Evolutionary conservation across 1,140 invertebrate genomes (phyloP), one percentile per base, ranked within the genome.

Genomic region (Stegodyphus dumicola): DNA sequence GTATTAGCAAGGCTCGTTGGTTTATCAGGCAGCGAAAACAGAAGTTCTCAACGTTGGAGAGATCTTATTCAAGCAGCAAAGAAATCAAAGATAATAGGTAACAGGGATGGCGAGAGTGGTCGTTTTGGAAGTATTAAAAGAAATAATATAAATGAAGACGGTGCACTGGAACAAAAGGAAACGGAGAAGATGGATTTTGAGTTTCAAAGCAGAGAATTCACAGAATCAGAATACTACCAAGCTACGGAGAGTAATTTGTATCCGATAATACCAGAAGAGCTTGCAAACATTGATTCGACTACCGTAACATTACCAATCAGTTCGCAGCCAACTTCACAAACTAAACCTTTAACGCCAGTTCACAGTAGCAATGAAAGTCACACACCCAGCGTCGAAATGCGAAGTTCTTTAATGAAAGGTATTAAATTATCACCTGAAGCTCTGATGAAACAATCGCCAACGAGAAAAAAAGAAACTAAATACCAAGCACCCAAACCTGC

Each of bases 61-160:
- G 86, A 87, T 77, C 77, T 87, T 7, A 87, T 87, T 48, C 77
- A 75, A 80, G 71, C 70, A n/a, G 77, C 86, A n/a, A 87, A 83
- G 53, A 77, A 79, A 65, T 83, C 78, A 10, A 78, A 81, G 33
- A 87, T 87, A 17, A 86, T 86, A n/a, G 84, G 81, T n/a, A 85
- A 77, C 53, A 53, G 48, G 49, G 65, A 85, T n/a, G 15, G 15
- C 5, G 81, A 85, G 48, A 85, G 81, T 60, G 18, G 64, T 15
- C 81, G 81, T 13, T 85, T 85, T 56, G 81, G 81, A 49, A 85
- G 81, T 48, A 76, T 85, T 15, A 85, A 85, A 85, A 69, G 11
- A 74, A 7, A 7, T 15, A 9, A 52, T 6, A 71, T 15, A 49
- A 70, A 15, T 17, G 78, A 81, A 76, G 65, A 70, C 18, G 64